phyloP scores from a whole-genome alignment of 1,140 invertebrate species.

The Lordiphosa collinella region DNA sequence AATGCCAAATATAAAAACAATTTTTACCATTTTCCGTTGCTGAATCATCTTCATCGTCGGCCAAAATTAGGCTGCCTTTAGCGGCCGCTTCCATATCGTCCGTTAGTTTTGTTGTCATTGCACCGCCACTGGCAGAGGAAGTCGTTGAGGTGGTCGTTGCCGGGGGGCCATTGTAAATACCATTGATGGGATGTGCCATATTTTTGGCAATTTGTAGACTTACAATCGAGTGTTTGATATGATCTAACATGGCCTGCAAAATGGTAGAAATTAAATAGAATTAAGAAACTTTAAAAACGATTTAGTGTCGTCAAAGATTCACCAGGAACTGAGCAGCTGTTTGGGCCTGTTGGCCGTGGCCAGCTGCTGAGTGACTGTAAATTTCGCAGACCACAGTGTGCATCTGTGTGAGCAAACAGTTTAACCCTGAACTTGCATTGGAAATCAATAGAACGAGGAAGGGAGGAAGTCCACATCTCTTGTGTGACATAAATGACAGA shows the following conservation, averaged over 20 bases:
- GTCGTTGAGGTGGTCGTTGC: conserved; percentile 30
- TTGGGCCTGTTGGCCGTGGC: neutral
- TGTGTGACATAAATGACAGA: too few relatives aligned
- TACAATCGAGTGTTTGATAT: conserved; percentile 98
- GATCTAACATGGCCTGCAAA: conserved; percentile 91
- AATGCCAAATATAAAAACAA: too few relatives aligned
- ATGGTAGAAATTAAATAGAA: neutral
- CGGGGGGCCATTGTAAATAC: conserved; percentile 86
- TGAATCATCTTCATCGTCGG: conserved; percentile 74
- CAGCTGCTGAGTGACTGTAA: conserved; percentile 21
- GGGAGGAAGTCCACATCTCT: neutral
- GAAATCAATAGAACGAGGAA: conserved; percentile 47
- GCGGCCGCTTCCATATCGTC: conserved; percentile 22
- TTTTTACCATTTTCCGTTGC: conserved; percentile 73
- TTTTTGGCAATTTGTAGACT: conserved; percentile 98
- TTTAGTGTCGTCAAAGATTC: conserved; percentile 12
- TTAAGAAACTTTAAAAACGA: conserved; percentile 1
- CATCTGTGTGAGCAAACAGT: neutral
- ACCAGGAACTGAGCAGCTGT: conserved; percentile 26
- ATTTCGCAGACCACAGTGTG: conserved; percentile 18
- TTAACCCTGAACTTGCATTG: conserved; percentile 66
- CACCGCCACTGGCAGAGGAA: conserved; percentile 27
- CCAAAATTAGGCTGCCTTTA: conserved; percentile 22
- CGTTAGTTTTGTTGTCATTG: conserved; percentile 10
- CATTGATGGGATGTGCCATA: conserved; percentile 92